Base-by-base conservation (phyloP, 2,888 invertebrate genomes). In the Dorcus parallelipipedus region DNA sequence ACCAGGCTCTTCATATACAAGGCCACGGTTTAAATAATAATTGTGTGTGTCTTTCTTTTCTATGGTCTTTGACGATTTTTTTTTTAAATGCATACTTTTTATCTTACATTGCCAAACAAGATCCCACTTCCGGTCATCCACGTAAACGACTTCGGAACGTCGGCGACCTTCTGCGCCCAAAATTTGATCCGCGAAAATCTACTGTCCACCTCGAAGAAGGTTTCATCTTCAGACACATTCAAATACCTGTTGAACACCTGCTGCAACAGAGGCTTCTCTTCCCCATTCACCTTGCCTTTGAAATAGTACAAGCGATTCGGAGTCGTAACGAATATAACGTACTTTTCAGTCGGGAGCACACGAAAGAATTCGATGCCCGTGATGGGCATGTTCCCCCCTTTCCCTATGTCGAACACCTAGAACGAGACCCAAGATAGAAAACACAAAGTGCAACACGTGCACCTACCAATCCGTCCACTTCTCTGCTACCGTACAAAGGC, bases 121-220 rank as follows among this genome's bases (percentile, higher is more conserved):
- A 96, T 85, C 7, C 93, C 94, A 26, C 88, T 86, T 67, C 90
- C 92, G 14, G 91, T 91, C 69, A 95, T 81, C 95, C 95, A 96
- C 0, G 90, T 93, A 81, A 94, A 92, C 2, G 86, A 84, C 70
- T 86, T 88, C 0, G 95, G 94, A 14, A 56, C 56, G 48, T 83
- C 80, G 59, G 84, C 84, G 68, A 83, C 81, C 66, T 86, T 85
- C 51, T 86, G 83, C 55, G 88, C 88, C 79, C 84, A 92, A 71
- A 94, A 88, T 67, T 90, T 88, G 55, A 96, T 80, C 71, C 86
- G 87, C 0, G 95, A 94, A 76, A 90, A 90, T 55, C 86, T 85
- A 51, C 90, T 78, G 38, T 84, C 83, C 51, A 90, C 83, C 72
- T 91, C 89, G 66, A 88, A 86, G 69, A 86, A 91, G 3, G 77